These are phyloP conservation scores for Halocaridina rubra DNA, from an alignment of 2,888 invertebrate genomes.

Conservation along the genomic window DNA sequence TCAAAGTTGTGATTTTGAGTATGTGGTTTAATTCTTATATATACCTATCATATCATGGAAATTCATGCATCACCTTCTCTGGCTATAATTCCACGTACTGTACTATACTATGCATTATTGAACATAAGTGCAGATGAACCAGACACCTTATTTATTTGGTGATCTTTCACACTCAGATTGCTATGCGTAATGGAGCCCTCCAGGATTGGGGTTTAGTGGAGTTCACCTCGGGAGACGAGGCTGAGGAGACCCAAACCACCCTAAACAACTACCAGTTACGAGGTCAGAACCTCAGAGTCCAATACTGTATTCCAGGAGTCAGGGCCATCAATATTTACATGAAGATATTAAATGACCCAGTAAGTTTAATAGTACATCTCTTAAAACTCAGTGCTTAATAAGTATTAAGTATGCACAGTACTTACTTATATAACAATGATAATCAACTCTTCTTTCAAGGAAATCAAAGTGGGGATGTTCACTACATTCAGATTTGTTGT, in stretches of 20 bases:
- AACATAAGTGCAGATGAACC: too few relatives aligned
- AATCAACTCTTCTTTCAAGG: too few relatives aligned
- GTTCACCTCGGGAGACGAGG: slow-evolving; percentile 69
- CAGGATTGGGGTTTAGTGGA: slow-evolving; percentile 73
- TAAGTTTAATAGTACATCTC: slow-evolving; percentile 12
- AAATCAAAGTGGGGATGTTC: too few relatives aligned
- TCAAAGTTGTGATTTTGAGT: background rate
- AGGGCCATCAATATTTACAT: slow-evolving; percentile 72
- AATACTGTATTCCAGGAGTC: slow-evolving; percentile 72
- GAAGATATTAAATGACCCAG: slow-evolving; percentile 69
- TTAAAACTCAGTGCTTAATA: too few relatives aligned
- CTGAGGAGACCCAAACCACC: slow-evolving; percentile 68
- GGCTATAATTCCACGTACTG: background rate
- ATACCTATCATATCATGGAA: too few relatives aligned
- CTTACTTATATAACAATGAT: too few relatives aligned
- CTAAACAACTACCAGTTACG: slow-evolving; percentile 68
- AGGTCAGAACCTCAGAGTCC: slow-evolving; percentile 69
- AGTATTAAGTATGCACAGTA: too few relatives aligned
- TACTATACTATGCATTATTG: too few relatives aligned
- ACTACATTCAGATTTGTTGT: too few relatives aligned
- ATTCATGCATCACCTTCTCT: too few relatives aligned
- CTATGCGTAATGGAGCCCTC: slow-evolving; percentile 71
- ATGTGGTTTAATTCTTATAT: background rate
- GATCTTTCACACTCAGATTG: slow-evolving; percentile 71
- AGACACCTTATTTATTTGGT: too few relatives aligned